Base-by-base conservation (phyloP, 2,797 vertebrate species). In the Hippopotamyrus pictus region DNA sequence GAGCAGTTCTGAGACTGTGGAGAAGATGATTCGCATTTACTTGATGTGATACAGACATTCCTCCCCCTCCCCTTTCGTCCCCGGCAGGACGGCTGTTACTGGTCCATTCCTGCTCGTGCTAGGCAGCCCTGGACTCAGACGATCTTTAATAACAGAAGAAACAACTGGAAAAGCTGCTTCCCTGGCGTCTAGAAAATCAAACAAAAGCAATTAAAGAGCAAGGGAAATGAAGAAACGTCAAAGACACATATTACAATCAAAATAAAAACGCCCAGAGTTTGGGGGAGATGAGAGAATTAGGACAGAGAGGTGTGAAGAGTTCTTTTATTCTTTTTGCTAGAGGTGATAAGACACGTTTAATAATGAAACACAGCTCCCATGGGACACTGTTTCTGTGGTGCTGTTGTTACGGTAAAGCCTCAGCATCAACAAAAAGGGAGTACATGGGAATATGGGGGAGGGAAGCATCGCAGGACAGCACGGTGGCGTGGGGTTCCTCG, bases 231-330 rank as follows among this genome's bases (percentile, higher is more conserved):
- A 95, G 93, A 95, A 96, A 94, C 94, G 94, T 96, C 94, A 96
- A 96, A 96, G 93, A 93, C 95, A 95, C 94, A 95, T 96, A 96
- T 95, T 96, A 96, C 95, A 95, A 95, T 93, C 94, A 94, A 95
- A 95, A 96, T 95, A 94, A 94, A 96, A 96, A 93, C 90, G 95
- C 96, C 94, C 91, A 90, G 46, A 96, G 95, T 94, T 94, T 91
- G 92, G 93, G 93, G 90, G 93, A 93, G 94, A 95, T 91, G 90
- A 93, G 93, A 93, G 95, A 94, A 95, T 96, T 94, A 95, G 94
- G 95, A 96, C 94, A 94, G 92, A 92, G 95, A 94, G 93, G 94
- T 95, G 93, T 92, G 91, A 89, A 48, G 92, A 94, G 91, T 85
- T 51, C 53, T 83, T 83, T 84, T 25, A 92, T 82, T 82, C 89